Conservation (phyloP, 2,888 invertebrate species). For the Nomada fucata region DNA sequence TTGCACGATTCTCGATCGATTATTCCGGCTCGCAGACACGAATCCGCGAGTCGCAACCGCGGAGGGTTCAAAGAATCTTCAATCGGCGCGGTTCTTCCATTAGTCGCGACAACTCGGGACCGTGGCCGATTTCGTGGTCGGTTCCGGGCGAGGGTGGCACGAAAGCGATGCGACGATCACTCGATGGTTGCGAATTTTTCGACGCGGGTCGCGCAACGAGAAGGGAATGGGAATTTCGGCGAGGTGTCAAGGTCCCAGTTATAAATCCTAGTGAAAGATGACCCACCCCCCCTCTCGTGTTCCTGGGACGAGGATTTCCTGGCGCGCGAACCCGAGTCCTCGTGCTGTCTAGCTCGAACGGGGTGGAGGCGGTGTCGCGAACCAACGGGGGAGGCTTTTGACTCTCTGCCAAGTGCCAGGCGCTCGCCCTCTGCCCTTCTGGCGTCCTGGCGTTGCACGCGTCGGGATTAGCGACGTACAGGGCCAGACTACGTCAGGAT, state of each 20-base stretch:
- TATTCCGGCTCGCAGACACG: too few species aligned
- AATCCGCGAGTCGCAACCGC: too few species aligned
- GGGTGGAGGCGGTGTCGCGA: constrained; percentile 26
- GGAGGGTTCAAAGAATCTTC: too few species aligned
- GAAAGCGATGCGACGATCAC: neutral
- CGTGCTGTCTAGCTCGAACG: constrained; percentile 25
- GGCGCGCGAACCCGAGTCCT: constrained; percentile 47
- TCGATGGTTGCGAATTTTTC: constrained; percentile 47
- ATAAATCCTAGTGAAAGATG: constrained; percentile 65
- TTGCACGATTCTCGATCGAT: neutral
- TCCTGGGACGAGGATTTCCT: constrained; percentile 61
- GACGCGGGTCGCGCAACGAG: constrained; percentile 1
- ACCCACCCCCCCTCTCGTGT: constrained; percentile 43
- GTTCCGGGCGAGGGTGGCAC: constrained; percentile 13
- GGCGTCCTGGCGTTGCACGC: constrained; percentile 68
- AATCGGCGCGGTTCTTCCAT: neutral
- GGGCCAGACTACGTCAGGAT: constrained; percentile 73
- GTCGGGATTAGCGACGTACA: constrained; percentile 74
- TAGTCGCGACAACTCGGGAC: too few species aligned
- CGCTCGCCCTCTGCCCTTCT: constrained; percentile 60
- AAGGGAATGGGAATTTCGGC: constrained; percentile 52
- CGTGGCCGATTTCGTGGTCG: constrained; percentile 16
- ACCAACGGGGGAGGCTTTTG: constrained; percentile 65
- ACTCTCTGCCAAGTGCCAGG: constrained; percentile 74
- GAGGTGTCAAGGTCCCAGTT: constrained; percentile 49